Base-by-base conservation (phyloP, 2,888 invertebrate species). In the Disparrhopalites patrizii region DNA sequence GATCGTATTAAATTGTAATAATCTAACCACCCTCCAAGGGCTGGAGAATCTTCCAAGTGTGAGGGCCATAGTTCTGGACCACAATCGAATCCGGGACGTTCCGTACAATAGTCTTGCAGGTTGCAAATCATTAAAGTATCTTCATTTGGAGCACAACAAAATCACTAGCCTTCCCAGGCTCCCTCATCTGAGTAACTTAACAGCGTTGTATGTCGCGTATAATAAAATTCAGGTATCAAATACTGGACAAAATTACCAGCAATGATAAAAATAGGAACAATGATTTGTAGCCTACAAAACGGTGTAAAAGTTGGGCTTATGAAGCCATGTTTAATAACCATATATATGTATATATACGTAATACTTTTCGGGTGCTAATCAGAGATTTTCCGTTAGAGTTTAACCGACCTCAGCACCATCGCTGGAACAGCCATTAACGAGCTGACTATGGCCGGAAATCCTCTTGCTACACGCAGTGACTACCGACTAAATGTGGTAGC, bases 181-280 rank as follows among this genome's bases (percentile, higher is more conserved):
- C 3, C 73, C 74, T 3, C 70, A 74, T 62, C 54, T 74, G 5
- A 67, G 66, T n/a, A 72, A 70, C 52, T 60, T 74, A 10, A 67
- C 66, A 8, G 57, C 68, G 3, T 40, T 74, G 13, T 70, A 72
- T 50, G 52, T 74, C 27, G 70, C 72, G n/a, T 72, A 71, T 57
- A 74, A 74, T 63, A 67, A 70, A 66, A 73, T 74, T 36, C 73
- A 74, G 64, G 74, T 72, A 43, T n/a, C n/a, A n/a, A n/a, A n/a
- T n/a, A n/a, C n/a, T n/a, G n/a, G n/a, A n/a, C n/a, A n/a, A n/a
- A n/a, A n/a, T n/a, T n/a, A n/a, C n/a, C n/a, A n/a, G n/a, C n/a
- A n/a, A n/a, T n/a, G n/a, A n/a, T n/a, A n/a, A n/a, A n/a, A n/a
- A n/a, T n/a, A n/a, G n/a, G n/a, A n/a, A n/a, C n/a, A n/a, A n/a